Base-by-base conservation (phyloP, 2,888 invertebrate genomes). In the Sycophila texana region DNA sequence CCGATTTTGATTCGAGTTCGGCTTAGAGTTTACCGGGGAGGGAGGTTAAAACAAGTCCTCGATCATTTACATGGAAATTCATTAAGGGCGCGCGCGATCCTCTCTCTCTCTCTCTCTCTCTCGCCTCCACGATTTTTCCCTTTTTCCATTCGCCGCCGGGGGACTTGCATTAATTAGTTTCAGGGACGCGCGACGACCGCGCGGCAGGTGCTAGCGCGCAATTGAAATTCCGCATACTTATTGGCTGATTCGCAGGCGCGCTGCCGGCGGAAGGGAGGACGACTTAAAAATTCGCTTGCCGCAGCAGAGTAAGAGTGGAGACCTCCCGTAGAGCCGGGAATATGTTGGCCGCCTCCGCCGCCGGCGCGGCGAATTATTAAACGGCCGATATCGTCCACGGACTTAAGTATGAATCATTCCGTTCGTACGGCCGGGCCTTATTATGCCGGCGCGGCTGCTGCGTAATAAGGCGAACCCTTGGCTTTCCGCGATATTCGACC, bases 1-100 rank as follows among this genome's bases (percentile, higher is more conserved):
- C 70, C 57, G 81, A 83, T 81, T 84, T 83, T 83, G 83, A 85
- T 83, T 83, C 77, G 74, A 81, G 73, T 82, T 79, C 73, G 70
- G 68, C 77, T 66, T 67, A 49, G 58, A 71, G 77, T 74, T 77
- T 77, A 74, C 80, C 49, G 55, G 51, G 20, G 18, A 20, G 58
- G 7, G n/a, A 47, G n/a, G 57, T 47, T 79, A 65, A 74, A 74
- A 74, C 79, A 70, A 77, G 67, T 68, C 71, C 68, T 60, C 53
- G 76, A 73, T 76, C 74, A 80, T 80, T 80, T 74, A 74, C 80
- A 77, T 81, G 55, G 67, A 77, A 81, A 81, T 77, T 73, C 77
- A 77, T 81, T 71, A 74, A 74, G 66, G 66, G 22, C 49, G 51
- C 7, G 14, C 47, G 58, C 22, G 63, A 68, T 5, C 51, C 4